phyloP scores from a whole-genome alignment of 2,888 invertebrate species.

The Corythucha ciliata region DNA sequence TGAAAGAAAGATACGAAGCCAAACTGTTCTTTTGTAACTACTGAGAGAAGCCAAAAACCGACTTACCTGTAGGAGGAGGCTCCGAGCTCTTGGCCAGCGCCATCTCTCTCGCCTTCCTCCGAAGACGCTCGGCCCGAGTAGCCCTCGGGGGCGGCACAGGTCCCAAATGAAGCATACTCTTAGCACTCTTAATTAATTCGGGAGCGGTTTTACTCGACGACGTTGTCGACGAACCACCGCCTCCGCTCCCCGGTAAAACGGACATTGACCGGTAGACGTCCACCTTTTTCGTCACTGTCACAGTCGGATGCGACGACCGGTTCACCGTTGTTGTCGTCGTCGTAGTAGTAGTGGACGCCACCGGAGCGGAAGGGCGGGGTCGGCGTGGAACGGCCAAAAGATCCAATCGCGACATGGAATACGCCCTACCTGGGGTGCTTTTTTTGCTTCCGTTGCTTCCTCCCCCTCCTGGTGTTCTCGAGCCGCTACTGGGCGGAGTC shows the following conservation, averaged over 20 bases:
- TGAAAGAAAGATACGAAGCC: too few species aligned
- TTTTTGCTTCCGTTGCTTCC: too few species aligned
- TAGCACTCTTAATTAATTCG: constrained; percentile 42
- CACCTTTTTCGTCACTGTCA: constrained; percentile 14
- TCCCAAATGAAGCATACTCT: constrained; percentile 47
- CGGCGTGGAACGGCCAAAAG: constrained; percentile 65
- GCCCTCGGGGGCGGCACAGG: constrained; percentile 40
- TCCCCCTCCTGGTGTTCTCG: constrained; percentile 30
- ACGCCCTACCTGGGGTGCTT: constrained; percentile 69
- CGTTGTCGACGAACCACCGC: constrained; percentile 16
- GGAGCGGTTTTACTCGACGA: constrained; percentile 29
- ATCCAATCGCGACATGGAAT: constrained; percentile 89
- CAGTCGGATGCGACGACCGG: constrained; percentile 41
- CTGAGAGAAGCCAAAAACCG: too few species aligned
- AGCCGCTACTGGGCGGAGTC: not conserved
- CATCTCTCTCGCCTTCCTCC: constrained; percentile 40
- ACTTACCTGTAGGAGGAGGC: constrained; percentile 39
- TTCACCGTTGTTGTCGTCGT: too few species aligned
- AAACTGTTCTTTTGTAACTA: too few species aligned
- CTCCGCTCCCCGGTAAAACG: constrained; percentile 17
- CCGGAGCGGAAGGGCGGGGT: constrained; percentile 42
- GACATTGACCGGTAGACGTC: constrained; percentile 27
- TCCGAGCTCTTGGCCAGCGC: constrained; percentile 33
- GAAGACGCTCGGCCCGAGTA: constrained; percentile 43
- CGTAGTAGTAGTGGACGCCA: constrained; percentile 40